Percentiles rank a stretch among this genome's conserved stretches.
phyloP scores from a whole-genome alignment of 2,113 vertebrate species.

The Cyanoramphus novaezelandiae region DNA sequence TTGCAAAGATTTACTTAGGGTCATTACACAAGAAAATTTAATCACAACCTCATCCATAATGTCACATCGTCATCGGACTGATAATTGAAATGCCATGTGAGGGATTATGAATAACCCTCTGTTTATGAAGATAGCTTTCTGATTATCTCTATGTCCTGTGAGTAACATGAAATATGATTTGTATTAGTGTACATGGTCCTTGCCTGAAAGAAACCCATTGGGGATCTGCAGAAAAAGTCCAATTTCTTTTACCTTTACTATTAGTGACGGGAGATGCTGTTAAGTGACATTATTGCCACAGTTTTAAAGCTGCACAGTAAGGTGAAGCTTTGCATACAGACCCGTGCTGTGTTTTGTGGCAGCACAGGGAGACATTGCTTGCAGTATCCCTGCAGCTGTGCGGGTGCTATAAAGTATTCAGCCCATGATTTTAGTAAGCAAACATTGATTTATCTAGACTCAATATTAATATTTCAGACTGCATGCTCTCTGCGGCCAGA shows the following conservation, averaged over 20 bases:
- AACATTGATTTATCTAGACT: conserved; percentile 53
- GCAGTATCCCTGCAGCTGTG: background rate
- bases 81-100: conserved; percentile 77
- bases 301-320: background rate
- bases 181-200: conserved; percentile 54
- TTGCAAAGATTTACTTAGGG: conserved; percentile 92
- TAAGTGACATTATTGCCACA: background rate
- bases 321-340: background rate
- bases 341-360: background rate
- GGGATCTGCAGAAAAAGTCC: background rate
- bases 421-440: conserved; percentile 7
- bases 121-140: conserved; percentile 81
- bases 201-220: conserved; percentile 20
- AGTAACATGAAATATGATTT: conserved; percentile 73
- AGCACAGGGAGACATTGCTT: background rate
- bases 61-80: conserved; percentile 62
- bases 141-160: conserved; percentile 75
- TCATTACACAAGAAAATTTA: conserved; percentile 87
- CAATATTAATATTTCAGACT: conserved; percentile 52
- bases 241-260: background rate
- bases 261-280: background rate
- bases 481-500: conserved; percentile 10
- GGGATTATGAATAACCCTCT: conserved; percentile 84
- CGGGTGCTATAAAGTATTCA: conserved; percentile 19
- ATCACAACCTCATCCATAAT: conserved; percentile 81